Base-by-base conservation (phyloP, 1,140 invertebrate species). In the Kradibia gibbosae region DNA sequence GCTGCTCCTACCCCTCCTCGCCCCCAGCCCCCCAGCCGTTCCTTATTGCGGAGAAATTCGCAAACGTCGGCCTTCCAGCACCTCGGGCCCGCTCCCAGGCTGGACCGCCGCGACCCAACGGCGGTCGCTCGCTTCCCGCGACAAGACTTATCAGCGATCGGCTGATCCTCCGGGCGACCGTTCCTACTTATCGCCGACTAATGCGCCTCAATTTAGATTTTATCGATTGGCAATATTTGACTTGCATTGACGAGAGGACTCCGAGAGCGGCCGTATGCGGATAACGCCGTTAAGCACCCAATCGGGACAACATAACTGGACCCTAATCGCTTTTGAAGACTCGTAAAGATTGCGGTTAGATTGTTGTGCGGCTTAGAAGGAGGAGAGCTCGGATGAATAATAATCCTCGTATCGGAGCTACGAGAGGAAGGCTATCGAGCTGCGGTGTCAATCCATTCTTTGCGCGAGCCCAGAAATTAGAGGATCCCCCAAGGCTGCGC, bases 191-290 rank as follows among this genome's bases (percentile, higher is more conserved):
- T 62, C 20, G n/a, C 8, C 42, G 75, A 65, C 57, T 22, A 48
- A n/a, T 8, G 15, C 34, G 22, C 50, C 45, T 42, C 25, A 60
- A 13, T 25, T 55, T 25, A 65, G 71, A 80, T 74, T 48, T 80
- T 73, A 74, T 80, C 57, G 39, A 34, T n/a, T n/a, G n/a, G n/a
- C n/a, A n/a, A 60, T 75, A 42, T 60, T 28, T 22, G 20, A 42
- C 28, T 75, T 60, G n/a, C 25, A 55, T 60, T 75, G 53, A 17
- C 45, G 45, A 53, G 50, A 53, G 10, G 15, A 20, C 10, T 22
- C 15, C 50, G 50, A 5, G 13, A 20, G 4, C 20, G 50, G 3
- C 50, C 22, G 15, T 20, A 3, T 3, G 50, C 50, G 5, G 50
- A 53, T 53, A 11, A 20, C 50, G 50, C 50, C 15, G 22, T 53